Evolutionary conservation across 2,113 vertebrate species (phyloP), one percentile per base, ranked within the genome.

Genomic region (Carassius gibelio): DNA sequence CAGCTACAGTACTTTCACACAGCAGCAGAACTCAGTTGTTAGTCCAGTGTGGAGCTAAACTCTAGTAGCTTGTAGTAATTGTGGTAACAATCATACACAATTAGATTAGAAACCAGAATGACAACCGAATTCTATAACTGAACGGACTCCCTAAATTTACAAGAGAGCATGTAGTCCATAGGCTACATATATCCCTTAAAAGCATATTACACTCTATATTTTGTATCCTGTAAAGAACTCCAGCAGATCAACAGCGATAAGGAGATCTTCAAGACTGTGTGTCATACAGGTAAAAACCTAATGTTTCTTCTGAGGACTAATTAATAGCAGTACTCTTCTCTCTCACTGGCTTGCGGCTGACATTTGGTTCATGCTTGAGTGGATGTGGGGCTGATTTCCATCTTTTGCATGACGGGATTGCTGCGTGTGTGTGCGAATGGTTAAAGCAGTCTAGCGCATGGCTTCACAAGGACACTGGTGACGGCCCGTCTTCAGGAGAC

Each of bases 361-460:
- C 94, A 95, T 95, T 95, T 95, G 92, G 93, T 93, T 94, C 95
- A 95, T 95, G 95, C 94, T 95, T 10, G 93, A 95, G 94, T 95
- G 95, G 92, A 93, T 93, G 93, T 78, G 90, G 87, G 50, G 86
- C 93, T 91, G 94, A 95, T 95, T 95, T 95, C 92, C 91, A 94
- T 94, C 91, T 91, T 89, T 92, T 92, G 93, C 93, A 94, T 94
- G 93, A 93, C 93, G 93, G 92, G 77, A 61, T 81, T 87, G 88
- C 86, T 81, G 77, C 74, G 48, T 83, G 84, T 82, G 80, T 80
- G 45, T 79, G 85, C 79, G 71, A 61, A 82, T 84, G 84, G 50
- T 36, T 75, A 59, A 78, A 79, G 81, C 80, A 64, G 89, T 90
- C 90, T 87, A 88, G 89, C 85, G 88, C 89, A 85, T 88, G 82